Evolutionary conservation across 2,888 invertebrate species (phyloP), one percentile per base, ranked within the genome.

Genomic region (Lepidochitona cinerea): DNA sequence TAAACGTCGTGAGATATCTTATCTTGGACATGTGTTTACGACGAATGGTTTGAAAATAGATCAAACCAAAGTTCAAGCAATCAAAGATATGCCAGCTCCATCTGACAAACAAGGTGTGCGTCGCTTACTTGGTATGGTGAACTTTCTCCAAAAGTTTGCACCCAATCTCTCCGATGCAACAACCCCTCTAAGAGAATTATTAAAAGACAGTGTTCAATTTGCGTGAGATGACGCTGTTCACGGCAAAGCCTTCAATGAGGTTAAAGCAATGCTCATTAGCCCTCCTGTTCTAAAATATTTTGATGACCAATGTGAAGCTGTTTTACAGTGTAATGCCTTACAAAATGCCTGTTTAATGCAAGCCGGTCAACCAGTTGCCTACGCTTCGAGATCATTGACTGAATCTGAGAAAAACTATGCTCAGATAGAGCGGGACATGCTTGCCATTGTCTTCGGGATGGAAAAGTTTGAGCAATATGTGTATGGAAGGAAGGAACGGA

Each of bases 341-440:
- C 33, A 73, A 37, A 41, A 37, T n/a, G 66, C 66, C 3, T 32
- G 36, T 23, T 9, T 66, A 18, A 33, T 82, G 32, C 82, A 81
- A 52, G 77, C 77, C 18, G 75, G 75, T 29, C 72, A 79, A 49
- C 80, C 80, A n/a, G 66, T 81, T 29, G 74, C 69, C 5, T 81
- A 81, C 72, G 79, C 79, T 14, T 74, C 74, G 12, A 59, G 77
- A 36, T 35, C 81, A 29, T 37, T 83, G 3, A 79, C 75, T 6
- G 53, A 72, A 29, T 69, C 77, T 12, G 77, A 79, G 67, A 37
- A 59, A 36, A 75, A 73, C 26, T 80, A 75, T 68, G 76, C 79
- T 18, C 73, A 75, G 36, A 81, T 81, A 33, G 79, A 80, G 52
- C 77, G 73, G 52, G 78, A 81, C 49, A 59, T 79, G 14, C 59